phyloP scores from a whole-genome alignment of 1,140 invertebrate genomes.

The Drosophila ogumai region DNA sequence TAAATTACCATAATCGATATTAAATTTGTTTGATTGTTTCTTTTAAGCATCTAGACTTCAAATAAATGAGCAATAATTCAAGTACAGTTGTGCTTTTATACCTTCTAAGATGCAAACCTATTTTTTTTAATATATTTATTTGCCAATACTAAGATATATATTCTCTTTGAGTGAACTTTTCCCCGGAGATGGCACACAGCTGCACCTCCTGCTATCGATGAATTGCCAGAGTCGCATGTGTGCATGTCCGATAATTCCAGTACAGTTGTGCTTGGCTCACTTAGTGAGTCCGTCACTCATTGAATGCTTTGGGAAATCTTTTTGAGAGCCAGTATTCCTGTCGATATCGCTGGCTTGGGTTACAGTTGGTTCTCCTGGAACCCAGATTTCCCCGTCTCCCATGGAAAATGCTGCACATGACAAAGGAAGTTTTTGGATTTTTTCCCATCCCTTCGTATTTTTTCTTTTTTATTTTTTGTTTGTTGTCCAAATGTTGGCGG shows the following conservation, averaged over 20 bases:
- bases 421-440: slow-evolving; percentile 63
- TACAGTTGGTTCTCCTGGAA: slow-evolving; percentile 16
- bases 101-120: too few relatives aligned
- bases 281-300: slow-evolving; percentile 29
- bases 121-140: not conserved
- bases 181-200: not conserved
- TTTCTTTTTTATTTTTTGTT: not conserved
- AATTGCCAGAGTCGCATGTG: not conserved
- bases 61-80: too few relatives aligned
- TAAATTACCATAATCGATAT: too few relatives aligned
- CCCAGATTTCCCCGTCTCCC: slow-evolving; percentile 3
- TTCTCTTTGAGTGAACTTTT: not conserved
- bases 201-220: slow-evolving; percentile 32
- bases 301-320: slow-evolving; percentile 44
- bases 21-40: too few relatives aligned
- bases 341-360: slow-evolving; percentile 24
- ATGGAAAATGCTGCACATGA: slow-evolving; percentile 31
- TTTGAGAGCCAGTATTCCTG: slow-evolving; percentile 38
- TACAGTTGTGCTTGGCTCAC: slow-evolving; percentile 36
- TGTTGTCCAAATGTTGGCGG: slow-evolving; percentile 47
- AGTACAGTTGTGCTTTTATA: too few relatives aligned
- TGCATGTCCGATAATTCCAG: slow-evolving; percentile 3
- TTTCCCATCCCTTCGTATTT: not conserved
- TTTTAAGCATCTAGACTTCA: too few relatives aligned
- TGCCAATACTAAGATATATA: not conserved